Conservation (phyloP, 2,797 vertebrate genomes). For the Acropternis orthonyx region DNA sequence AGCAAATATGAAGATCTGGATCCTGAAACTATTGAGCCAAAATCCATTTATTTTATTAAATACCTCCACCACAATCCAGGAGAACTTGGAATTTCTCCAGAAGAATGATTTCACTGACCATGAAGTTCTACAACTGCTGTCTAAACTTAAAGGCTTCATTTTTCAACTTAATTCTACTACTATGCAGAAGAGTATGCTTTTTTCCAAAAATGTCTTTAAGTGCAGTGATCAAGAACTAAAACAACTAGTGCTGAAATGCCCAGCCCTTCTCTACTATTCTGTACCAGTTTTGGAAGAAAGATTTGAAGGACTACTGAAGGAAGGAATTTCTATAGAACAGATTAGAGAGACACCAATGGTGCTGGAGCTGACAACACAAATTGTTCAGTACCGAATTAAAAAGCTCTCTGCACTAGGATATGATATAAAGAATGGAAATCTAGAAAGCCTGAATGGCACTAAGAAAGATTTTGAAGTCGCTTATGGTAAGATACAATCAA, state of each 20-base stretch:
- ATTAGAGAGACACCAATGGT: conserved; percentile 84
- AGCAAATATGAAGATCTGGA: conserved; percentile 88
- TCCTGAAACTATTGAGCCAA: conserved; percentile 92
- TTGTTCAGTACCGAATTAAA: conserved; percentile 85
- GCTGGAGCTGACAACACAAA: conserved; percentile 89
- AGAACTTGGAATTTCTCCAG: conserved; percentile 85
- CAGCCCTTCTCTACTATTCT: conserved; percentile 88
- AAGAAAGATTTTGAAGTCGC: conserved; percentile 92
- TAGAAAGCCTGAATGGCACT: conserved; percentile 86
- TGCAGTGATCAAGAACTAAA: conserved; percentile 83
- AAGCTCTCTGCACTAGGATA: conserved; percentile 81
- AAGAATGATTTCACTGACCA: conserved; percentile 79
- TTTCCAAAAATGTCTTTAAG: conserved; percentile 79
- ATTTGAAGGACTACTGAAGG: conserved; percentile 77
- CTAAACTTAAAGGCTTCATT: conserved; percentile 90
- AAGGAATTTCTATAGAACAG: conserved; percentile 85
- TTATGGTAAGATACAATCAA: conserved; percentile 83
- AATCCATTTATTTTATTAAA: conserved; percentile 91
- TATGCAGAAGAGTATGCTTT: conserved; percentile 82
- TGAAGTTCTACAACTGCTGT: conserved; percentile 86
- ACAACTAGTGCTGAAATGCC: conserved; percentile 83
- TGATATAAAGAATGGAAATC: conserved; percentile 77
- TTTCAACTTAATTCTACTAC: conserved; percentile 82
- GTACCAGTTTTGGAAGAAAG: conserved; percentile 83
- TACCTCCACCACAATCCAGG: conserved; percentile 72